phyloP scores from a whole-genome alignment of 2,113 vertebrate species.

The Nesospiza acunhae region DNA sequence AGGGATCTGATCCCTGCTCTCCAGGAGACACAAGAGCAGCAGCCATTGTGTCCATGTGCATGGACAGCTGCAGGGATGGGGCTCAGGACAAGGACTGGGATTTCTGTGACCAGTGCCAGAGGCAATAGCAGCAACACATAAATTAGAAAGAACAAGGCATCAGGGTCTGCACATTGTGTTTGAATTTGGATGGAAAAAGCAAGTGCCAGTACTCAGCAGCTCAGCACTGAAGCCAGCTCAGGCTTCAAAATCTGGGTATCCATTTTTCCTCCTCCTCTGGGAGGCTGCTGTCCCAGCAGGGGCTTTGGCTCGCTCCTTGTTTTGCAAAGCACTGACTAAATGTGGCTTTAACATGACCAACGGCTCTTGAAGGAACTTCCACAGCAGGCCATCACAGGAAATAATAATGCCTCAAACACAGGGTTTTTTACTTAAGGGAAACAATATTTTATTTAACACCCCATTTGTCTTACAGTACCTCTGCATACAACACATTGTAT shows the following conservation, averaged over 20 bases:
- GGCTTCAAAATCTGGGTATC: not conserved
- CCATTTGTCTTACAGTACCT: slow-evolving; percentile 12
- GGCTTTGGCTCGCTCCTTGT: not conserved
- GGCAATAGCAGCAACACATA: rapidly evolving
- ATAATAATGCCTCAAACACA: not conserved
- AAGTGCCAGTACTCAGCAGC: not conserved
- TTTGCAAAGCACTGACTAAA: not conserved
- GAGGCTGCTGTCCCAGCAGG: not conserved
- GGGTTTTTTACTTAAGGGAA: not conserved
- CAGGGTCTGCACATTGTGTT: not conserved
- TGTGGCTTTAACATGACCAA: not conserved
- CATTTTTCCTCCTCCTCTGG: not conserved
- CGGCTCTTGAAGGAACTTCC: not conserved
- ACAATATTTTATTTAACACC: slow-evolving; percentile 24
- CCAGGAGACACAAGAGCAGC: not conserved
- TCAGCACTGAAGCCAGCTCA: not conserved
- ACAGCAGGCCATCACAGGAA: not conserved
- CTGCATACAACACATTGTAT: not conserved
- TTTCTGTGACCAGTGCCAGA: not conserved
- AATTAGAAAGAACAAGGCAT: not conserved
- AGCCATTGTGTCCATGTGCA: rapidly evolving
- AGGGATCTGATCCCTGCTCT: not conserved
- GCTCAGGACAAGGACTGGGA: not conserved
- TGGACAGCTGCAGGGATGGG: not conserved
- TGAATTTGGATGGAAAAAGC: not conserved